These are phyloP conservation scores for Phrynocephalus vlangalii DNA, from an alignment of 2,797 vertebrate genomes.

Conservation along the genomic window DNA sequence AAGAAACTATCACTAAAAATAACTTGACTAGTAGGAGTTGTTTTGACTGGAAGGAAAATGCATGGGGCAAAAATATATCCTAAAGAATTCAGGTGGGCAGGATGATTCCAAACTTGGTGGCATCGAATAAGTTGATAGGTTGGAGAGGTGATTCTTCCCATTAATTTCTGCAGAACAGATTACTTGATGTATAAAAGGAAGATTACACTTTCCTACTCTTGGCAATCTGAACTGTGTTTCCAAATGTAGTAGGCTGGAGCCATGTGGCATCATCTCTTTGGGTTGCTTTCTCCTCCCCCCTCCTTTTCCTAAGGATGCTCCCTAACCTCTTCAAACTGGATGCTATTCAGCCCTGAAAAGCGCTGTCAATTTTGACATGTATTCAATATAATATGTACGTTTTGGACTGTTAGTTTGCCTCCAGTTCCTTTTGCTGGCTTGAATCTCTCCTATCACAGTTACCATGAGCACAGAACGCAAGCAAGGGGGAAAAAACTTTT, in stretches of 20 bases:
- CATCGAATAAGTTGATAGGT: background rate
- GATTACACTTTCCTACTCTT: slow-evolving; percentile 7
- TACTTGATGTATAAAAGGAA: background rate
- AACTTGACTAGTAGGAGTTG: background rate
- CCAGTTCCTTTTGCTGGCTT: slow-evolving; percentile 25
- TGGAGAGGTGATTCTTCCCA: background rate
- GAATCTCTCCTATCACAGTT: slow-evolving; percentile 33
- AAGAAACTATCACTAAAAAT: background rate
- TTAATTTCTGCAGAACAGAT: slow-evolving; percentile 12
- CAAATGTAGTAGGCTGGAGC: background rate
- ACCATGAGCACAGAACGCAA: slow-evolving; percentile 55
- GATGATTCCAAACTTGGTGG: background rate
- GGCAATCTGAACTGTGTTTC: background rate
- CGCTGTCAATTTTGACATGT: background rate
- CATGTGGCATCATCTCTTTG: background rate
- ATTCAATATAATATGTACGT: slow-evolving; percentile 47
- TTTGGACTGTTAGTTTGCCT: slow-evolving; percentile 29
- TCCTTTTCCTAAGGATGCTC: background rate
- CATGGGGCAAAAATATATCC: background rate
- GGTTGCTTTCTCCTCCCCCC: background rate
- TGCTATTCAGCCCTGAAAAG: slow-evolving; percentile 34
- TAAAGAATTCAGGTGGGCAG: background rate
- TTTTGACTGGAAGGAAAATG: background rate
- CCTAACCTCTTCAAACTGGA: slow-evolving; percentile 25
- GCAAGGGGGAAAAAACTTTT: slow-evolving; percentile 47